Conservation (phyloP, 2,113 vertebrate species). For the Campylomormyrus numenius region DNA sequence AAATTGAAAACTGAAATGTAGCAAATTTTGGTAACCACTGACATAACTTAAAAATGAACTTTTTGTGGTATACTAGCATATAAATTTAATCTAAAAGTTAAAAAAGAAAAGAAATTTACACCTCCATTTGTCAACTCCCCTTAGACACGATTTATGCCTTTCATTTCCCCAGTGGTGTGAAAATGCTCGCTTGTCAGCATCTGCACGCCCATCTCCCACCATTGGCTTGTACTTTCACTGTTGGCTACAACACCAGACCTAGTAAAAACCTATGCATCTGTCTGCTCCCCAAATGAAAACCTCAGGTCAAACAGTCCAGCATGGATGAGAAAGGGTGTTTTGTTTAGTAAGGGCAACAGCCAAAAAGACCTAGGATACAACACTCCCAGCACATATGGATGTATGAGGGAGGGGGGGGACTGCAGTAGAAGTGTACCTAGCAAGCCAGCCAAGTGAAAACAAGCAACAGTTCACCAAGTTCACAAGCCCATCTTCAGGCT, state of each 20-base stretch:
- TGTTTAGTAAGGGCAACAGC: neutral
- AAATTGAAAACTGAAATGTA: neutral
- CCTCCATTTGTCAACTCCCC: neutral
- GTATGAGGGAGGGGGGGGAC: neutral
- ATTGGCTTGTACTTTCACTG: neutral
- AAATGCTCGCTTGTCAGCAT: neutral
- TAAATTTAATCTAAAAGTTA: neutral
- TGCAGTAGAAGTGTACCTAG: neutral
- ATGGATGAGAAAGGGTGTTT: neutral
- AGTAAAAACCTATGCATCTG: neutral
- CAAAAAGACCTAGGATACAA: neutral
- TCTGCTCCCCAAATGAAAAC: neutral
- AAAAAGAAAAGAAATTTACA: neutral
- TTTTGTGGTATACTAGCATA: neutral
- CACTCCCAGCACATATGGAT: neutral
- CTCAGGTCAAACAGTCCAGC: neutral
- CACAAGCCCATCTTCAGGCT: neutral
- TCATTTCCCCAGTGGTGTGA: neutral
- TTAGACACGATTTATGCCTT: neutral
- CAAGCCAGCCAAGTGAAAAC: neutral
- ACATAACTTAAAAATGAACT: neutral
- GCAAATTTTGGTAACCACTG: neutral
- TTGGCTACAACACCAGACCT: neutral
- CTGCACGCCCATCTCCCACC: neutral
- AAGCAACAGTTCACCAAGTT: neutral